These are phyloP conservation scores for Aphidius colemani DNA, from an alignment of 2,888 invertebrate genomes.

Conservation along the genomic window DNA sequence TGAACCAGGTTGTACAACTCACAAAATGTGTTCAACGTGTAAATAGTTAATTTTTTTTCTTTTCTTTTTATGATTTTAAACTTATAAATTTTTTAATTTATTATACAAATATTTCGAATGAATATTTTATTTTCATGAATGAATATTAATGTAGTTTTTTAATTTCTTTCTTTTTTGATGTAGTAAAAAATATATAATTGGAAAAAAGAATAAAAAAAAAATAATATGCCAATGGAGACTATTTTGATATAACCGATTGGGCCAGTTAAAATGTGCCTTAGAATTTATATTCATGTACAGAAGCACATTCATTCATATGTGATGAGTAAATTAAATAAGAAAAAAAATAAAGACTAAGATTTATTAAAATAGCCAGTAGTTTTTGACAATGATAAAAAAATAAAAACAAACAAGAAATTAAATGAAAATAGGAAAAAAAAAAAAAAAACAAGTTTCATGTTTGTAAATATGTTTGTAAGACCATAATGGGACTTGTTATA, in stretches of 20 bases:
- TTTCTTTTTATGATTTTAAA: slow-evolving; percentile 31
- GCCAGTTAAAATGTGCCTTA: slow-evolving; percentile 54
- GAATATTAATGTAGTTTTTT: slow-evolving; percentile 8
- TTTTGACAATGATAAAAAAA: background rate
- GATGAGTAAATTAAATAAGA: slow-evolving; percentile 14
- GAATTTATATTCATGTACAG: slow-evolving; percentile 42
- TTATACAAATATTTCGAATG: slow-evolving; percentile 41
- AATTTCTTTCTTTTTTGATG: slow-evolving; percentile 11
- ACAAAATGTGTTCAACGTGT: slow-evolving; percentile 51
- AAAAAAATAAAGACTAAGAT: slow-evolving; percentile 5
- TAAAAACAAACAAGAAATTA: background rate
- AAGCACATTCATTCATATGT: slow-evolving; percentile 19
- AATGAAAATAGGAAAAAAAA: background rate
- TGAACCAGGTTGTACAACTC: slow-evolving; percentile 12
- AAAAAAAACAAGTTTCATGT: background rate
- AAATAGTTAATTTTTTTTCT: slow-evolving; percentile 38
- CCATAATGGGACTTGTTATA: no score
- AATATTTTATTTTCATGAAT: slow-evolving; percentile 35
- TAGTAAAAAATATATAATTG: background rate
- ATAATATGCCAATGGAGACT: slow-evolving; percentile 33
- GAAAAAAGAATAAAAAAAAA: slow-evolving; percentile 24
- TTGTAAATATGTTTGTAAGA: no score
- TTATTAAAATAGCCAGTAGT: slow-evolving; percentile 8
- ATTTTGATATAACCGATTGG: slow-evolving; percentile 43
- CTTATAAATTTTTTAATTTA: slow-evolving; percentile 47